Percentiles rank a stretch among this genome's conserved stretches.
phyloP scores from a whole-genome alignment of 1,140 invertebrate genomes.

The Camponotus pennsylvanicus region DNA sequence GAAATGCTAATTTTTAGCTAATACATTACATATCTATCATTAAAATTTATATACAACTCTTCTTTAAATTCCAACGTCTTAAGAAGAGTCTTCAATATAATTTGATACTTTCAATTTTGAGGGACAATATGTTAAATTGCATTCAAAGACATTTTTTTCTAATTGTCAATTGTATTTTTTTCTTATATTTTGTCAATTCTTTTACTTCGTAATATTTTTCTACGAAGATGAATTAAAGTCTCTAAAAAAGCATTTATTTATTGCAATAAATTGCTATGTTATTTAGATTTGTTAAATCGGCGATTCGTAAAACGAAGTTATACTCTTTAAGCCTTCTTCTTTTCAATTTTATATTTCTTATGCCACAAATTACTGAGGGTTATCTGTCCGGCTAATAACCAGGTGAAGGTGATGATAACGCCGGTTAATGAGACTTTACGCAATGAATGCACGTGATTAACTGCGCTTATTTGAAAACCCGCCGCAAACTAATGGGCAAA shows the following conservation, averaged over 20 bases:
- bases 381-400: slow-evolving; percentile 38
- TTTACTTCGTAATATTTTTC: no score
- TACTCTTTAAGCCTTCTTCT: not conserved
- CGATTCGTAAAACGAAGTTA: not conserved
- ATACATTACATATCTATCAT: not conserved
- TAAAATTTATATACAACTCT: not conserved
- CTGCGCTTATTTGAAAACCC: slow-evolving; percentile 11
- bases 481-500: slow-evolving; percentile 26
- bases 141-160: no score
- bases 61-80: no score
- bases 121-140: no score
- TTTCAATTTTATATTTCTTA: slow-evolving; percentile 24
- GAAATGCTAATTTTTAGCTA: not conserved
- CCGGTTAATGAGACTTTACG: slow-evolving; percentile 21
- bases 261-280: not conserved
- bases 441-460: slow-evolving; percentile 44
- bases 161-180: no score
- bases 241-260: not conserved
- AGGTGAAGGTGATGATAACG: no score
- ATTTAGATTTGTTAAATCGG: not conserved
- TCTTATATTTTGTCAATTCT: no score
- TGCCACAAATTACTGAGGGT: slow-evolving; percentile 33
- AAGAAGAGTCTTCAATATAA: no score
- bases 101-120: no score
- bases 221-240: no score